A percentile compares a stretch with the other conserved stretches of the same genome.
phyloP scores from a whole-genome alignment of 2,888 invertebrate genomes.

The Bugulina stolonifera region DNA sequence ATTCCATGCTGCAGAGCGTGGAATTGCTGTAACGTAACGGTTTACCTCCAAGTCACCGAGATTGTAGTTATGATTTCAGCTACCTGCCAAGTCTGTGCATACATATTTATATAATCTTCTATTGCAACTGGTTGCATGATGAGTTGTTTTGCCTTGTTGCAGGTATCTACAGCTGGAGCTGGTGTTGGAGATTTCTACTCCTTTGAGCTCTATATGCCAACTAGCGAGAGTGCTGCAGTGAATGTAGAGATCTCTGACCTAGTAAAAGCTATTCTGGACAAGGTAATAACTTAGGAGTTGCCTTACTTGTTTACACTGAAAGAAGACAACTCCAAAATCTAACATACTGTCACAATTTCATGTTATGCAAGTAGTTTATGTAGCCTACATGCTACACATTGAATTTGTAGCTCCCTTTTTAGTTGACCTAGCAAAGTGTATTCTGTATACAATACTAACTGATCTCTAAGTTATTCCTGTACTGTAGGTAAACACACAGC shows the following conservation, averaged over 20 bases:
- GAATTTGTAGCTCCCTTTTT: too few relatives aligned
- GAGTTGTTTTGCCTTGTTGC: background rate
- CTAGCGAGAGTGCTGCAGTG: background rate
- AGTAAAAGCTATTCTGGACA: background rate
- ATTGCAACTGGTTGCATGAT: background rate
- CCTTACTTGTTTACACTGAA: background rate
- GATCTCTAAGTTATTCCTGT: too few relatives aligned
- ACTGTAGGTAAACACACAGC: background rate
- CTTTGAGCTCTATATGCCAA: background rate
- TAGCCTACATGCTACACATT: too few relatives aligned
- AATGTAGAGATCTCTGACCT: background rate
- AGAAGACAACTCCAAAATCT: background rate
- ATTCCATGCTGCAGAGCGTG: too few relatives aligned
- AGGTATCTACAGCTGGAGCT: background rate
- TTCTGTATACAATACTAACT: background rate
- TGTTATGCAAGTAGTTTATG: too few relatives aligned
- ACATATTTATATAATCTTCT: too few relatives aligned
- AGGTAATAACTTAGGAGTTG: background rate
- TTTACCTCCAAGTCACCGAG: too few relatives aligned
- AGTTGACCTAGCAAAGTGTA: background rate
- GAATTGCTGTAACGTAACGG: too few relatives aligned
- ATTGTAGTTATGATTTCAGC: too few relatives aligned
- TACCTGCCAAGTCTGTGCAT: too few relatives aligned
- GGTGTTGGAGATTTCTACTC: constrained; percentile 7
- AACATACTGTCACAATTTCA: background rate